Base-by-base conservation (phyloP, 2,797 vertebrate species). In the Mormyrus hasselquistii region DNA sequence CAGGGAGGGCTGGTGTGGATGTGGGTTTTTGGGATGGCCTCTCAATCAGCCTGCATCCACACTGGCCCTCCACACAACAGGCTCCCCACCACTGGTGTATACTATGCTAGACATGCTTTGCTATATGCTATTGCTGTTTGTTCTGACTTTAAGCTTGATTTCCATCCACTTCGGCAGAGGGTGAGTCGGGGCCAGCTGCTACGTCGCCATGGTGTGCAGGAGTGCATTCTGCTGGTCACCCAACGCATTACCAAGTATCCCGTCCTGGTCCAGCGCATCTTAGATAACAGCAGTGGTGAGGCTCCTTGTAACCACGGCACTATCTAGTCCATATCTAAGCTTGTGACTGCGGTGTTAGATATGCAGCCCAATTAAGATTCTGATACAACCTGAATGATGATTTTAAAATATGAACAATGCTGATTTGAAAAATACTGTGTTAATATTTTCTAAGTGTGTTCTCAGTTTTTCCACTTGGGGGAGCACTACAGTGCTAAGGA, bases 231-330 rank as follows among this genome's bases (percentile, higher is more conserved):
- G 87, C 94, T 99, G 92, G 97, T 99, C 91, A 99, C 97, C 0
- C 98, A 99, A 92, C 95, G 98, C 59, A 98, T 98, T 93, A 98
- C 97, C 89, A 98, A 99, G 92, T 99, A 99, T 92, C 98, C 98
- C 0, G 97, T 98, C 85, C 97, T 99, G 34, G 93, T 99, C 41
- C 96, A 96, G 91, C 96, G 97, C 38, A 98, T 99, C 92, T 93
- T 97, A 90, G 97, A 97, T 87, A 97, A 98, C 91, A 97, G 96
- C 89, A 97, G 95, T 4, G 97, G 98, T 98, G 85, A 93, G 88
- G 2, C 82, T 84, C n/a, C 82, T n/a, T 47, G 47, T 84, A 44
- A 44, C n/a, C 47, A 12, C 9, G 2, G 38, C 44, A 84, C 10
- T n/a, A 2, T 84, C 44, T 16, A 84, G 19, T 22, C 29, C 25